phyloP scores from a whole-genome alignment of 2,797 vertebrate genomes.

The Phaenicophaeus curvirostris region DNA sequence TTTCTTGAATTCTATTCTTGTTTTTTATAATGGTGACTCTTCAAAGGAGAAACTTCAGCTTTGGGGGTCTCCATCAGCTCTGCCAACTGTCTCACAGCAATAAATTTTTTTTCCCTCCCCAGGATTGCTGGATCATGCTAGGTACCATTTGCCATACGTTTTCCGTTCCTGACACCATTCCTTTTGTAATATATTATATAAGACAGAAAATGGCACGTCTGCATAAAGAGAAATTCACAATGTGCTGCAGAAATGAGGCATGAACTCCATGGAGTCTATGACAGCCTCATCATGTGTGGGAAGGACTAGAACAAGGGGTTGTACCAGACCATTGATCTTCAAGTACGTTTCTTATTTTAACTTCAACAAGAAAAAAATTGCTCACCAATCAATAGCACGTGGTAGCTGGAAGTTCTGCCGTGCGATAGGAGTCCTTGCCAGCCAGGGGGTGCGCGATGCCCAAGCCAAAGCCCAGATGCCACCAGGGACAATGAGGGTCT shows the following conservation, averaged over 20 bases:
- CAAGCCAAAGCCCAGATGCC: background rate
- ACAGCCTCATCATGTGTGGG: constrained; percentile 48
- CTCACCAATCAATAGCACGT: background rate
- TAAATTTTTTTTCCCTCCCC: background rate
- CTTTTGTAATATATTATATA: constrained; percentile 20
- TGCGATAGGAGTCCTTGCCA: background rate
- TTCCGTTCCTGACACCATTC: background rate
- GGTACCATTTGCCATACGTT: background rate
- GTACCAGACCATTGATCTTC: constrained; percentile 51
- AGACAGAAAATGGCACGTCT: constrained; percentile 13
- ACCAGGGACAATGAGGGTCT: rapidly evolving
- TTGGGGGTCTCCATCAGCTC: background rate
- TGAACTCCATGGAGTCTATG: background rate
- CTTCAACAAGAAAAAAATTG: background rate
- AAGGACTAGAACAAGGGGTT: constrained; percentile 35
- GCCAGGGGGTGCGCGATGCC: background rate
- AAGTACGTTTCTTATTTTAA: constrained; percentile 33
- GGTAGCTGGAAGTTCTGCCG: background rate
- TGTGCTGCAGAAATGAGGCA: constrained; percentile 18
- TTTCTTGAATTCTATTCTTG: background rate
- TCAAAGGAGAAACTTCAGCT: background rate
- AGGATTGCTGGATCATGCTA: background rate
- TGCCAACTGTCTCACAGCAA: background rate
- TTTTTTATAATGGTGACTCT: background rate
- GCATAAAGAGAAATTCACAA: background rate